A percentile compares a stretch with the other conserved stretches of the same genome.
Evolutionary conservation across 2,888 invertebrate genomes (phyloP).

Genomic region (Eucera pruinosa): DNA sequence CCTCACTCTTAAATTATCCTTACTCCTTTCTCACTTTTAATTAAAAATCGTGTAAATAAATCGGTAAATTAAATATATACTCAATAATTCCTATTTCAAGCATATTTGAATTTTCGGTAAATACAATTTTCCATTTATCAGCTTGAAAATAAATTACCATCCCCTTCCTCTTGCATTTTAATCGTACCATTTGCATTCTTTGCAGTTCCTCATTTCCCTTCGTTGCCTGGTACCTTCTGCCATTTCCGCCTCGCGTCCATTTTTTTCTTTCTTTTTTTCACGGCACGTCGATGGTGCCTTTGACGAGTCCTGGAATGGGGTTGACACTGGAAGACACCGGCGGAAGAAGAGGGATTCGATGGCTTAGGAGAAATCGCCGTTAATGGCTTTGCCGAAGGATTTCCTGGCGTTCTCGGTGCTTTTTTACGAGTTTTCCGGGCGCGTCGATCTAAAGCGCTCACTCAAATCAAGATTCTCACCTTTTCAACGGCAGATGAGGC

Average conservation of each 20-base stretch:
- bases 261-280: background rate
- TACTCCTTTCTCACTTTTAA: no score
- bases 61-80: no score
- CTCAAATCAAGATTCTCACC: slow-evolving; percentile 80
- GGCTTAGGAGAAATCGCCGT: slow-evolving; percentile 78
- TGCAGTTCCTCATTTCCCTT: background rate
- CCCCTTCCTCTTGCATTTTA: no score
- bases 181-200: no score
- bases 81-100: no score
- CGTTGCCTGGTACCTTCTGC: background rate
- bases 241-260: background rate
- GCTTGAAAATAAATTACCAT: no score
- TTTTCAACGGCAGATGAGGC: slow-evolving; percentile 68
- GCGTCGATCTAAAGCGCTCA: slow-evolving; percentile 72
- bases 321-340: slow-evolving; percentile 58
- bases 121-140: no score
- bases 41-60: no score
- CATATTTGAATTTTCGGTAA: no score
- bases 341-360: slow-evolving; percentile 66
- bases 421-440: slow-evolving; percentile 74
- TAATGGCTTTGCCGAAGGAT: slow-evolving; percentile 78
- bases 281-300: slow-evolving; percentile 42
- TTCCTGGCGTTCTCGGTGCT: slow-evolving; percentile 70
- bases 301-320: slow-evolving; percentile 64
- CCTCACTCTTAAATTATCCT: no score